Base-by-base conservation (phyloP, 2,797 vertebrate genomes). In the Eleutherodactylus coqui region DNA sequence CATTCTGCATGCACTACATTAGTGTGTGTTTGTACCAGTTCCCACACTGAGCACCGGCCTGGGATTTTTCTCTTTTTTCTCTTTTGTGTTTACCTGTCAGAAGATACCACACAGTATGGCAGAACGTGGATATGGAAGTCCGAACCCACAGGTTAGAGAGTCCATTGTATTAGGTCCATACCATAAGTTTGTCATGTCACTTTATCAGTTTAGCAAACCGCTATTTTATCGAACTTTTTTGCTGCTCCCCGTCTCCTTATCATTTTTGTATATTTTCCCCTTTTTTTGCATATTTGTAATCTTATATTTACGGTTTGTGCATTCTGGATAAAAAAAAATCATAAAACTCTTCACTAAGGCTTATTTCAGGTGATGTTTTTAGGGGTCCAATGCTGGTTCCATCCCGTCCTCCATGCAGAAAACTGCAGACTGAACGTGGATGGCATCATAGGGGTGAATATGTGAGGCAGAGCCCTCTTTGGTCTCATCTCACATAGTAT, bases 81-180 rank as follows among this genome's bases (percentile, higher is more conserved):
- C 14, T 62, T 47, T 27, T 47, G 8, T 9, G 16, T 80, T 47
- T 9, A 19, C 21, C 64, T n/a, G 45, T 29, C 84, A 80, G 67
- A 79, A 79, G 84, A 78, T 21, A 5, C 49, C 49, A 79, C 55
- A 29, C 51, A 79, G 29, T 85, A 70, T 72, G 64, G 64, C 75
- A 79, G 76, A 55, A 70, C 75, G 3, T 85, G 83, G 83, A 85
- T 85, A 29, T 85, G 83, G 83, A 79, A 78, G 76, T 67, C 84
- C 45, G 76, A 85, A 79, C 64, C 76, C 36, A 17, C 84, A 85
- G 76, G 84, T 79, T 79, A 85, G 84, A 85, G 64, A 85, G 36
- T 27, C 34, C 10, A 13, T 43, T 55, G 47, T 53, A n/a, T 29
- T 70, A 51, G 45, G 27, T 24, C 36, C 11, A 62, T 34, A 9